phyloP scores from a whole-genome alignment of 2,888 invertebrate species.

The Orthosia cruda region DNA sequence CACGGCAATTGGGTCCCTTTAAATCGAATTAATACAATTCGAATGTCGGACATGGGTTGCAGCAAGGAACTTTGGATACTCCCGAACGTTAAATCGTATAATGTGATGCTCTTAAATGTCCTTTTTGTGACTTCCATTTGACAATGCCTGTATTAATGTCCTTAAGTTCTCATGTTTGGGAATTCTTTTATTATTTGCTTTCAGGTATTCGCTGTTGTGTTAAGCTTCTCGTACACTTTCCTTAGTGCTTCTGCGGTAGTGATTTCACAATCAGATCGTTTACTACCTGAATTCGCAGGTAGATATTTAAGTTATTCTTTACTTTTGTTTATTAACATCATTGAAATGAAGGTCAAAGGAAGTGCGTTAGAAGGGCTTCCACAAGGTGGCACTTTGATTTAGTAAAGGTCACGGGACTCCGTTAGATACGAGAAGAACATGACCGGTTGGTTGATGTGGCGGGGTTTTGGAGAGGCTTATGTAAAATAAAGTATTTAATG shows the following conservation, averaged over 20 bases:
- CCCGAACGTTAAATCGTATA: slow-evolving; percentile 66
- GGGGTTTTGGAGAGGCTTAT: too few species aligned
- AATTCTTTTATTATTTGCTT: slow-evolving; percentile 53
- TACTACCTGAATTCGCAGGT: slow-evolving; percentile 5
- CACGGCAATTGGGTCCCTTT: slow-evolving; percentile 30
- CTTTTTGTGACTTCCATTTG: slow-evolving; percentile 71
- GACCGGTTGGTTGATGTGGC: too few species aligned
- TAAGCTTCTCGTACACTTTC: slow-evolving; percentile 25
- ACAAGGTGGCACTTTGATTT: too few species aligned
- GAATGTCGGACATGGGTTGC: slow-evolving; percentile 52
- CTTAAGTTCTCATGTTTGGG: slow-evolving; percentile 59
- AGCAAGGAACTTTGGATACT: slow-evolving; percentile 52
- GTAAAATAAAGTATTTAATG: too few species aligned
- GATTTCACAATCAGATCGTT: slow-evolving; percentile 3
- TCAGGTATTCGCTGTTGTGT: slow-evolving; percentile 19
- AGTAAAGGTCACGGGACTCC: too few species aligned
- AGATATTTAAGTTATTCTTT: background rate
- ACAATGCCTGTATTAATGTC: slow-evolving; percentile 80
- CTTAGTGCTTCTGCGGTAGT: slow-evolving; percentile 15
- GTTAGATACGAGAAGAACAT: too few species aligned
- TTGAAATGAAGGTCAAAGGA: background rate
- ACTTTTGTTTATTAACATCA: background rate
- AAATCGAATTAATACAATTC: slow-evolving; percentile 65
- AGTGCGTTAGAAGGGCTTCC: too few species aligned
- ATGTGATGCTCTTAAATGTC: slow-evolving; percentile 73